These are phyloP conservation scores for Drosophila sucinea DNA, from an alignment of 1,140 invertebrate species.

Conservation along the genomic window DNA sequence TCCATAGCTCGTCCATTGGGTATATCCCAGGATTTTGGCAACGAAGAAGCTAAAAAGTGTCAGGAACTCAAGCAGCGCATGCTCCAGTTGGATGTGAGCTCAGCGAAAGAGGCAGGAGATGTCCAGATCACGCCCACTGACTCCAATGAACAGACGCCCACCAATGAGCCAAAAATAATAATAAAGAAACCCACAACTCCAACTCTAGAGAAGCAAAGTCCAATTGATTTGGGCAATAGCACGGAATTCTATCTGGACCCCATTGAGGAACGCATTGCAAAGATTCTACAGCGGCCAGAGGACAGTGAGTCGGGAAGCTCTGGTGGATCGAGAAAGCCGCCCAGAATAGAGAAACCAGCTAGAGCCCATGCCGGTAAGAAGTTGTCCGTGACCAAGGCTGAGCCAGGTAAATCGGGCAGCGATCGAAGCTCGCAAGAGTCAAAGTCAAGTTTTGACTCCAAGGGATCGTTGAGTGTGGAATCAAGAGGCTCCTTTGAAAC, in stretches of 20 bases:
- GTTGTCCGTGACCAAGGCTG: constrained; percentile 57
- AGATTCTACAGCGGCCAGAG: constrained; percentile 69
- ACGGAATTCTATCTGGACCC: constrained; percentile 76
- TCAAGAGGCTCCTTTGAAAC: constrained; percentile 88
- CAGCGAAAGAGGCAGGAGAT: constrained; percentile 36
- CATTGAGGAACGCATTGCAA: constrained; percentile 77
- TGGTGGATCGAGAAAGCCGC: constrained; percentile 71
- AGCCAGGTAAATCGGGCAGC: constrained; percentile 74
- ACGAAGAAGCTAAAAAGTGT: constrained; percentile 84
- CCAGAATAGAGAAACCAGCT: constrained; percentile 75
- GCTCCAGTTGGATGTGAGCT: constrained; percentile 67
- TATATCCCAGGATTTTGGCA: constrained; percentile 89
- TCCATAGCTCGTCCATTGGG: constrained; percentile 90
- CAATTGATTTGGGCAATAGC: constrained; percentile 84
- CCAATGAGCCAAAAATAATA: constrained; percentile 62
- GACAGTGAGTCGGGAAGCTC: constrained; percentile 78
- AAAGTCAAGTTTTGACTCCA: constrained; percentile 86
- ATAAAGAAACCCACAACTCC: constrained; percentile 85
- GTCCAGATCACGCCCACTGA: constrained; percentile 44
- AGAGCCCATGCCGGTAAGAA: constrained; percentile 71
- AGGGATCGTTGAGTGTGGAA: constrained; percentile 86
- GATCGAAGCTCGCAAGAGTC: constrained; percentile 83
- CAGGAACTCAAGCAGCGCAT: constrained; percentile 75
- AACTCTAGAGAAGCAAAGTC: constrained; percentile 86
- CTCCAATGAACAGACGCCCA: constrained; percentile 66